Base-by-base conservation (phyloP, 2,113 vertebrate species). In the Ovis canadensis region DNA sequence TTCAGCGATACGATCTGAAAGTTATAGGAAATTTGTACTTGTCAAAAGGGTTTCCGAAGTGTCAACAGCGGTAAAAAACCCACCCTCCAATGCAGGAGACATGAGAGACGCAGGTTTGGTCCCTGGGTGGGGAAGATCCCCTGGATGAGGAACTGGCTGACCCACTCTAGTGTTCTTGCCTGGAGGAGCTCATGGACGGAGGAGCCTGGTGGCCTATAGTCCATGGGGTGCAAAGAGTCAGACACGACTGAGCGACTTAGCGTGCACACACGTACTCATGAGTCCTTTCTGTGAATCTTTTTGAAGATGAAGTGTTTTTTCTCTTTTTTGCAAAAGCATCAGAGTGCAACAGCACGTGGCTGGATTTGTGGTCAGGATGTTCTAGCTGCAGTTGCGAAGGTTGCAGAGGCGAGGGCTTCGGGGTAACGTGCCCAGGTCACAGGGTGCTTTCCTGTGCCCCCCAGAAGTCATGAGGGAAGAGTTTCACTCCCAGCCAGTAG, bases 201-300 rank as follows among this genome's bases (percentile, higher is more conserved):
- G 19, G 67, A 36, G 9, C n/a, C 67, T 71, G 67, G n/a, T 23
- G 67, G 67, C 9, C n/a, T 23, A 23, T 3, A 40, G 67, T 71
- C 9, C 67, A 71, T 1, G 19, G n/a, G 67, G 67, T 5, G n/a
- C n/a, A 40, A 36, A 36, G 2, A 71, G n/a, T 23, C 9, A 0
- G 67, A 71, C 19, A 23, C 0, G 19, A 23, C n/a, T 40, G 67
- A 71, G 67, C 3, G 1, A 23, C 64, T 36, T 36, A 71, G n/a
- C 64, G 6, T 23, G 64, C 64, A 36, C 0, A 0, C n/a, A 21
- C 9, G 0, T 12, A 23, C 64, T 71, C 19, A 0, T 67, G 10
- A 78, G 27, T 17, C 43, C 43, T 80, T 80, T 31, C 77, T 48
- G 6, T 80, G 27, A 80, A 11, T 80, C 27, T 48, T 80, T 48